Percentiles rank a stretch among this genome's conserved stretches.
These are phyloP conservation scores for Nebria ingens DNA, from an alignment of 1,140 invertebrate species.

Conservation along the genomic window DNA sequence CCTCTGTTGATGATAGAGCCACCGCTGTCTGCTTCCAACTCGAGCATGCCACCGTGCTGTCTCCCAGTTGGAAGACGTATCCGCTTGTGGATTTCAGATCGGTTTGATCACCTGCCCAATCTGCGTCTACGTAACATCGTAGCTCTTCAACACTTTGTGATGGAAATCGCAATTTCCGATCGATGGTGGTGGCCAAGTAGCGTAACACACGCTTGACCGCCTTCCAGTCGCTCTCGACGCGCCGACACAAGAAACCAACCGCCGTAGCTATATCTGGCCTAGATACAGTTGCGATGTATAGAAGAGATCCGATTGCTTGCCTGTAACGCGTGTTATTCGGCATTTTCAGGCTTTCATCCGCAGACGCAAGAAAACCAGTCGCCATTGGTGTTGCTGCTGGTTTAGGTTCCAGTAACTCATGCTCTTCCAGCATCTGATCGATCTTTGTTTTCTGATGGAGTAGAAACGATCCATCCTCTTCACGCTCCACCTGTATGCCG, in stretches of 20 bases:
- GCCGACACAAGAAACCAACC: neutral
- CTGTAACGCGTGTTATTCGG: neutral
- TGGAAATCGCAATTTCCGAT: slow-evolving; percentile 18
- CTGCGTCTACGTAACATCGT: slow-evolving; percentile 27
- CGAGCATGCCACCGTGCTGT: slow-evolving; percentile 22
- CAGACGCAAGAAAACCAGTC: neutral
- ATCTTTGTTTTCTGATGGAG: neutral
- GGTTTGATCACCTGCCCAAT: slow-evolving; percentile 26
- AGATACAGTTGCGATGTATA: neutral
- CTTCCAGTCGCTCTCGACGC: slow-evolving; percentile 16
- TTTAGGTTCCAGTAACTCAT: neutral
- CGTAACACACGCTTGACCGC: slow-evolving; percentile 26
- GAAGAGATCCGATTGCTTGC: neutral
- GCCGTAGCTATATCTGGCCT: neutral
- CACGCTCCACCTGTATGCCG: neutral
- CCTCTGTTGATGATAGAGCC: slow-evolving; percentile 6
- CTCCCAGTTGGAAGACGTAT: slow-evolving; percentile 23
- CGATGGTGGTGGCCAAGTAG: slow-evolving; percentile 28
- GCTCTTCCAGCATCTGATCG: neutral
- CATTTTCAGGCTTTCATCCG: neutral
- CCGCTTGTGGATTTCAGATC: slow-evolving; percentile 31
- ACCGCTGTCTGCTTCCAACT: slow-evolving; percentile 13
- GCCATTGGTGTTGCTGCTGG: neutral
- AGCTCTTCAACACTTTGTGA: slow-evolving; percentile 12
- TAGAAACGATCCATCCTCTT: neutral